Evolutionary conservation across 2,797 vertebrate species (phyloP).

Genomic region (Phalanger gymnotis): DNA sequence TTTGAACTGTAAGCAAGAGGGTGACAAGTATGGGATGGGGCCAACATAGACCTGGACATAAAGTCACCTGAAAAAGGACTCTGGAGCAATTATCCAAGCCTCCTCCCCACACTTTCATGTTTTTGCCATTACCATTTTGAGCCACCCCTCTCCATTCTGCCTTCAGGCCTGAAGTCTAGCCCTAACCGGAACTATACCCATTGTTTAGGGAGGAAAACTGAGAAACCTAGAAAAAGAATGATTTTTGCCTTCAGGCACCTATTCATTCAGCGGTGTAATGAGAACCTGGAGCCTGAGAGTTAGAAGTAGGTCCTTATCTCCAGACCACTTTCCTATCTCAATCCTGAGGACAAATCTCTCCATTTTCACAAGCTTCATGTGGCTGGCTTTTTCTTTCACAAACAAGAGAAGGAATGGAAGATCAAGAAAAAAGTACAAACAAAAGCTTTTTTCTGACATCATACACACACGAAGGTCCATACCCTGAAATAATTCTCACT

Average conservation of each 20-base stretch:
- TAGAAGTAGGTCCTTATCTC: slow-evolving; percentile 37
- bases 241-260: slow-evolving; percentile 4
- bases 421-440: neutral
- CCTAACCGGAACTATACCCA: neutral
- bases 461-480: neutral
- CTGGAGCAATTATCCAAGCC: neutral
- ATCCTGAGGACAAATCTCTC: slow-evolving; percentile 21
- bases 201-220: neutral
- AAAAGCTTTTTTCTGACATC: slow-evolving; percentile 48
- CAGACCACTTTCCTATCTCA: slow-evolving; percentile 23
- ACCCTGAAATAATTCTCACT: slow-evolving; percentile 50
- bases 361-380: neutral
- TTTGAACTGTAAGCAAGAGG: neutral
- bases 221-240: neutral
- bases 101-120: neutral
- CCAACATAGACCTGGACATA: neutral
- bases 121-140: neutral
- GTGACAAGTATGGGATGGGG: neutral
- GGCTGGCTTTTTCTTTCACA: slow-evolving; percentile 39
- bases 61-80: neutral
- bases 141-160: neutral
- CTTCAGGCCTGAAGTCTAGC: neutral
- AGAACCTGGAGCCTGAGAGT: slow-evolving; percentile 34
- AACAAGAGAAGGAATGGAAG: slow-evolving; percentile 17
- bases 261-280: slow-evolving; percentile 21